These are phyloP conservation scores for Apeira syringaria DNA, from an alignment of 2,888 invertebrate genomes.

Conservation along the genomic window DNA sequence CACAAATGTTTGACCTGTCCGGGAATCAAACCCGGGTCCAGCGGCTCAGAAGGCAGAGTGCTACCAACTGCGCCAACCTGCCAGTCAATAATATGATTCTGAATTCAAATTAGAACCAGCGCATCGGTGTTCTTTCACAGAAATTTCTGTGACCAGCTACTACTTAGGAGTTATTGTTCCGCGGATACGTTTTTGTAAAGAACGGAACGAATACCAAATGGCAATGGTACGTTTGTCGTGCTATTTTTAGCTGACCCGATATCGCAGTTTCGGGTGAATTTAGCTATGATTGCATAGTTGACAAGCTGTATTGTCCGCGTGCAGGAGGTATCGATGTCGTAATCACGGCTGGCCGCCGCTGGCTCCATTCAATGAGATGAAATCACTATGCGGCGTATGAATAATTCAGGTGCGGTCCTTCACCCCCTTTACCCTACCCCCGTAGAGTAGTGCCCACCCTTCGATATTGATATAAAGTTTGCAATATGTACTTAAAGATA, in stretches of 20 bases:
- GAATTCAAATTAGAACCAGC: neutral
- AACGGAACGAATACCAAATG: neutral
- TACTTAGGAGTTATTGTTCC: too few species aligned
- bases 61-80: too few species aligned
- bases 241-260: conserved; percentile 13
- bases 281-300: conserved; percentile 44
- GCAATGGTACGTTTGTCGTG: neutral
- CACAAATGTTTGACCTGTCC: too few species aligned
- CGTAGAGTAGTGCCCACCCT: conserved; percentile 27
- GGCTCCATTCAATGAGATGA: conserved; percentile 80
- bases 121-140: neutral
- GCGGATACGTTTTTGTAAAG: too few species aligned
- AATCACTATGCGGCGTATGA: conserved; percentile 82
- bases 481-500: conserved; percentile 41
- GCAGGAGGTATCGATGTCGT: conserved; percentile 74
- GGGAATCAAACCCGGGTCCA: too few species aligned
- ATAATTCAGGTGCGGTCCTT: conserved; percentile 76
- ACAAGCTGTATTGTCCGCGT: conserved; percentile 61
- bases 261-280: conserved; percentile 14
- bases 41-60: too few species aligned
- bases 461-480: conserved; percentile 59
- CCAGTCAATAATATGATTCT: too few species aligned
- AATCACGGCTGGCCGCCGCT: conserved; percentile 67
- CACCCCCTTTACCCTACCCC: conserved; percentile 39
- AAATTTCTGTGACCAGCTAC: neutral